Evolutionary conservation across 2,113 vertebrate genomes (phyloP), one percentile per base, ranked within the genome.

Genomic region (Phyllopteryx taeniolatus): DNA sequence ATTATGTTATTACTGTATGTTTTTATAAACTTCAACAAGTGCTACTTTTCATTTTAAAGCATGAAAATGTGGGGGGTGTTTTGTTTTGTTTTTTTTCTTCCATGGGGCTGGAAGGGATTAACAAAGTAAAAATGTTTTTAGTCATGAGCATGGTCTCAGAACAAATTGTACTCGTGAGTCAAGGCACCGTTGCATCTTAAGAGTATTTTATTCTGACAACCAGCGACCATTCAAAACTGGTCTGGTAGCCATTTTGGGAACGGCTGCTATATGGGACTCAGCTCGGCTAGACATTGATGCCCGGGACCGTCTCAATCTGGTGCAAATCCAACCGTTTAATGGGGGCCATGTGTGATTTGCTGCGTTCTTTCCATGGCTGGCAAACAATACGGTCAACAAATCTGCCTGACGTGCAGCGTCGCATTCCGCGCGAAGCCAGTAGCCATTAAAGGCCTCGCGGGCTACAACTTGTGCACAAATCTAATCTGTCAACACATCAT

Each of bases 401-500:
- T 46, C 51, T 70, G 44, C 72, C 63, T 51, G 63, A 51, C 49
- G n/a, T 51, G 69, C n/a, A 61, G 49, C 13, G 46, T 20, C 64
- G 35, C 64, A 57, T 42, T 57, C 53, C 51, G 31, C 35, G 56
- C 51, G 57, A 60, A 74, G 79, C 70, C 66, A 80, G 62, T 69
- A 74, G 49, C 75, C 63, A 53, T 80, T 73, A 80, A 71, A 71
- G 71, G 67, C 20, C 57, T 70, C 46, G 61, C 20, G n/a, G 59
- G 63, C 63, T 51, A 70, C 63, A 22, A 35, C 68, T 72, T 71
- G 51, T 51, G 42, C 46, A 35, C 20, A n/a, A 83, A 66, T 74
- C 15, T 68, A 54, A 53, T 70, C 67, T 76, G 76, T 84, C 74
- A 76, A 68, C 74, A 70, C 71, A 72, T 74, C 31, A 76, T 35